phyloP scores from a whole-genome alignment of 2,888 invertebrate genomes.

The Phengaris alcon region DNA sequence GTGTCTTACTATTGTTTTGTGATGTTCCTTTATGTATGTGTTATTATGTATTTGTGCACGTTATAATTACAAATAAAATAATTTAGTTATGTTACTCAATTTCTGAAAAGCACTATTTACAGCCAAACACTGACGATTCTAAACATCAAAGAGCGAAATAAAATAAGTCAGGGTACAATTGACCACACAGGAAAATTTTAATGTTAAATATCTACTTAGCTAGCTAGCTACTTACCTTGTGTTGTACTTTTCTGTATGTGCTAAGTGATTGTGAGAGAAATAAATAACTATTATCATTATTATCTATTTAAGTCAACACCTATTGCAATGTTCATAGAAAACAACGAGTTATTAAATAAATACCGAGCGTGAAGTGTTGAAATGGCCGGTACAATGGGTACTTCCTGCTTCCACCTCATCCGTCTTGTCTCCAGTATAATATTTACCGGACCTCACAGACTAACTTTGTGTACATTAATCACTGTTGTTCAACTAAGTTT shows the following conservation, averaged over 20 bases:
- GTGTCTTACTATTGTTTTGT: not conserved
- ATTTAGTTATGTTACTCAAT: too few species aligned
- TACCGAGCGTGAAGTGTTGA: conserved; percentile 32
- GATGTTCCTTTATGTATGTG: too few species aligned
- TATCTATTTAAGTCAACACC: not conserved
- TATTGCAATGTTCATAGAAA: not conserved
- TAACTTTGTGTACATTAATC: conserved; percentile 18
- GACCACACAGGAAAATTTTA: not conserved
- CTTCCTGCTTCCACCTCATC: conserved; percentile 24
- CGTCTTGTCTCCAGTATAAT: conserved; percentile 43
- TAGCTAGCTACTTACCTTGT: too few species aligned
- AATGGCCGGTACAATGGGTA: conserved; percentile 28
- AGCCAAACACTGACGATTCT: too few species aligned
- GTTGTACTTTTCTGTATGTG: too few species aligned
- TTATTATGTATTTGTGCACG: too few species aligned
- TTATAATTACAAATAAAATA: too few species aligned
- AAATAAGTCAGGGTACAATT: not conserved
- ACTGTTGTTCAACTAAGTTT: conserved; percentile 13
- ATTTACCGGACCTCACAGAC: conserved; percentile 6
- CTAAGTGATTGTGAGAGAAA: too few species aligned
- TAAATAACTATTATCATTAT: too few species aligned
- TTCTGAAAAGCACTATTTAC: too few species aligned
- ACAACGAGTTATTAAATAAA: conserved; percentile 4
- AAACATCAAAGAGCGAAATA: too few species aligned
- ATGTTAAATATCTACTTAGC: too few species aligned